A percentile compares a stretch with the other conserved stretches of the same genome.
Evolutionary conservation across 92 coral and sea anemone species (phyloP).

Genomic region (Metridium senile): DNA sequence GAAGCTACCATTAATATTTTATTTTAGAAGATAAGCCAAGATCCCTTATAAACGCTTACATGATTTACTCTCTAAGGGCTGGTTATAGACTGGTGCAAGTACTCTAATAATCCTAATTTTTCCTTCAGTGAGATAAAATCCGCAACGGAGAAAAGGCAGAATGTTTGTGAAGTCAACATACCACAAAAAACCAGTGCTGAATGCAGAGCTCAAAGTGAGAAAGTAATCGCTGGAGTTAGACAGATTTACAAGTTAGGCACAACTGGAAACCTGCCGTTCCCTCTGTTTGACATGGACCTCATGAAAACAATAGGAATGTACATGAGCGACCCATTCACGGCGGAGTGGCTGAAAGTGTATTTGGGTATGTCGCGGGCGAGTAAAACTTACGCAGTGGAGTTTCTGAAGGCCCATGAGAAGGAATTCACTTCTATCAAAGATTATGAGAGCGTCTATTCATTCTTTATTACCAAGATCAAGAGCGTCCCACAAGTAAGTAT

Average conservation of each 20-base stretch:
- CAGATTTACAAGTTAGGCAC: conserved; percentile 69
- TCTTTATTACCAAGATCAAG: conserved; percentile 62
- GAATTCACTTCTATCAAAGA: conserved; percentile 67
- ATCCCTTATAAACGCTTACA: too few relatives aligned
- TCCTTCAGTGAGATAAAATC: conserved; percentile 13
- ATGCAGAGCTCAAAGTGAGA: conserved; percentile 49
- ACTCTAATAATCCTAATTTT: too few relatives aligned
- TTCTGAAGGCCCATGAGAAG: conserved; percentile 35
- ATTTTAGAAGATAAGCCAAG: too few relatives aligned
- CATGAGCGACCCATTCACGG: conserved; percentile 62
- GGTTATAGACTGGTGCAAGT: too few relatives aligned
- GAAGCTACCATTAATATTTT: too few relatives aligned
- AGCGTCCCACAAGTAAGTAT: too few relatives aligned
- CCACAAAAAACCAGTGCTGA: conserved; percentile 55
- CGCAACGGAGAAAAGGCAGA: conserved; percentile 68
- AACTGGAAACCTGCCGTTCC: conserved; percentile 59
- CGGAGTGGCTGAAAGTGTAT: conserved; percentile 68
- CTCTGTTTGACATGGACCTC: conserved; percentile 57
- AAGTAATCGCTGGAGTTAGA: conserved; percentile 36
- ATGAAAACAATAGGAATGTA: too few relatives aligned
- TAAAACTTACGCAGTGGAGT: conserved; percentile 32
- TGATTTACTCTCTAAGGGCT: too few relatives aligned
- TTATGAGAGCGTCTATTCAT: conserved; percentile 62
- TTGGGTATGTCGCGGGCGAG: conserved; percentile 64
- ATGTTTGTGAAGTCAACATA: conserved; percentile 76